Conservation (phyloP, 2,888 invertebrate species). For the Bellardia pandia region DNA sequence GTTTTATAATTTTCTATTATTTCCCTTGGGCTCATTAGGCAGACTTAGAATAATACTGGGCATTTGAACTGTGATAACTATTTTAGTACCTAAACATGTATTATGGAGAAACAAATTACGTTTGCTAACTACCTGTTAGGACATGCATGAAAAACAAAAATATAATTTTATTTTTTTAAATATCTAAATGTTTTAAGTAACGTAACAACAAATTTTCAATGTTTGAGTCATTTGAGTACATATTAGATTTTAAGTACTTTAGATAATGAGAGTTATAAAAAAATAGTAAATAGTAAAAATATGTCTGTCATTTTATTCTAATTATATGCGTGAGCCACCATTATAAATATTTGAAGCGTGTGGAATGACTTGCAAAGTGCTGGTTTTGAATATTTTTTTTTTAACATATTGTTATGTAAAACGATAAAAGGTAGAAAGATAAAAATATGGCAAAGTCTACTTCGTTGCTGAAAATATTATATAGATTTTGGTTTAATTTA, state of each 20-base stretch:
- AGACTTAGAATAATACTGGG: background rate
- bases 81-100: background rate
- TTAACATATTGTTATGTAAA: background rate
- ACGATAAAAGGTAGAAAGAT: background rate
- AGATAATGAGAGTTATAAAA: slow-evolving; percentile 19
- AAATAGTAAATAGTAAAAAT: background rate
- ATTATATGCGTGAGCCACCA: slow-evolving; percentile 20
- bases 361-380: slow-evolving; percentile 19
- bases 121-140: background rate
- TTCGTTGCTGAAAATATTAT: no score
- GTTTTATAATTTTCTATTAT: background rate
- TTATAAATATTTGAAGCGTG: background rate
- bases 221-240: slow-evolving; percentile 2
- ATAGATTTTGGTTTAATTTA: no score
- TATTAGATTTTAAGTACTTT: slow-evolving; percentile 44
- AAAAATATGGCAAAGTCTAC: background rate
- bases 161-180: background rate
- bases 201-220: background rate
- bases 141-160: slow-evolving; percentile 21
- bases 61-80: background rate
- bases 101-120: background rate
- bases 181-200: slow-evolving; percentile 36
- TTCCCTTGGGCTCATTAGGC: slow-evolving; percentile 12
- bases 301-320: background rate
- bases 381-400: background rate